These are phyloP conservation scores for Delichon dasypus DNA, from an alignment of 2,797 vertebrate genomes.

Conservation along the genomic window DNA sequence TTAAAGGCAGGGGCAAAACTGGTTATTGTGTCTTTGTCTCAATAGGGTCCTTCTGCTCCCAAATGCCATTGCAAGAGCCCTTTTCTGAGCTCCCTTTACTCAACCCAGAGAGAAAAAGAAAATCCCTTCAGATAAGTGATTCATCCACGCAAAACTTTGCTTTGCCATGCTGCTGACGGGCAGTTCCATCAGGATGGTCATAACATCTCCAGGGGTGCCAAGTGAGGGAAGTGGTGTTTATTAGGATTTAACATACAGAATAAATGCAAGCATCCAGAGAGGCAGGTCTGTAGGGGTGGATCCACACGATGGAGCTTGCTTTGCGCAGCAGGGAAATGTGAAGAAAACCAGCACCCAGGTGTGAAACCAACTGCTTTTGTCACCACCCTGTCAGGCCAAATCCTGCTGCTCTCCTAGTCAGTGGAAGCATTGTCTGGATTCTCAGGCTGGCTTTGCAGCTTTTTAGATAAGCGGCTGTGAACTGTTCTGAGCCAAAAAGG, in stretches of 20 bases:
- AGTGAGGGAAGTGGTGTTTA: not conserved
- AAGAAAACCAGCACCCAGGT: not conserved
- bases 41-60: conserved; percentile 51
- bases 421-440: not conserved
- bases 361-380: not conserved
- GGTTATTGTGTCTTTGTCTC: conserved; percentile 44
- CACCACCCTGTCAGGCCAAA: not conserved
- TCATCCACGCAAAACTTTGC: not conserved
- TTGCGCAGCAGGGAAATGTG: not conserved
- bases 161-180: not conserved
- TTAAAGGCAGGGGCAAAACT: conserved; percentile 53
- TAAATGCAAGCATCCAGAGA: not conserved
- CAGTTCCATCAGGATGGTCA: rapidly evolving
- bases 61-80: conserved; percentile 10
- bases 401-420: not conserved
- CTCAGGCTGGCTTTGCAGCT: not conserved
- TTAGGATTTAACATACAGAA: not conserved
- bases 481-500: not conserved
- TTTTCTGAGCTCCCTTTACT: conserved; percentile 47
- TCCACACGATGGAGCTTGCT: not conserved
- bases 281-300: not conserved
- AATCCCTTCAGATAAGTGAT: conserved; percentile 1
- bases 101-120: not conserved
- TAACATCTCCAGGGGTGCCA: not conserved
- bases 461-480: not conserved